phyloP scores from a whole-genome alignment of 2,888 invertebrate species.

The Chironomus tentans region DNA sequence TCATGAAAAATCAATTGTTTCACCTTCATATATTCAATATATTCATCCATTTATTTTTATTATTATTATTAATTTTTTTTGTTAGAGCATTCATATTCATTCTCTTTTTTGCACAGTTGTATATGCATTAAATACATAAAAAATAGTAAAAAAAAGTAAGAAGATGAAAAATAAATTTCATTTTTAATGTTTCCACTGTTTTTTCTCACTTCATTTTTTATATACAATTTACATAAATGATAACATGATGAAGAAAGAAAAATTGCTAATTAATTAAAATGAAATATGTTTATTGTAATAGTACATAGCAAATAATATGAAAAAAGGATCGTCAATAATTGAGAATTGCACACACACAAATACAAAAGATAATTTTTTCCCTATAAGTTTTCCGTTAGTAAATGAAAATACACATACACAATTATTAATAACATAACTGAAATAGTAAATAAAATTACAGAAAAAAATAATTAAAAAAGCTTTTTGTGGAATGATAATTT shows the following conservation, averaged over 20 bases:
- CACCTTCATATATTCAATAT: background rate
- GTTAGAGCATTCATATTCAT: background rate
- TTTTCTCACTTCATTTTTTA: too few species aligned
- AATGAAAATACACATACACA: background rate
- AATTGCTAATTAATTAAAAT: background rate
- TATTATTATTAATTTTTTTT: background rate
- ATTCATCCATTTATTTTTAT: background rate
- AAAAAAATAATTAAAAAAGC: background rate
- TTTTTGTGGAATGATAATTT: background rate
- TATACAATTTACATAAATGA: background rate
- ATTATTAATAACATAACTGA: background rate
- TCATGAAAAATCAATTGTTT: slow-evolving; percentile 1
- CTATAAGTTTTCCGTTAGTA: background rate
- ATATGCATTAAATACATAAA: too few species aligned
- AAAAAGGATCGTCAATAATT: too few species aligned
- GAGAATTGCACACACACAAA: too few species aligned
- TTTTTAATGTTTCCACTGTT: background rate
- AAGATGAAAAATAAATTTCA: background rate
- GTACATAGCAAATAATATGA: background rate
- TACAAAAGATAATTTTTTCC: background rate
- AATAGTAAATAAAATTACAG: background rate
- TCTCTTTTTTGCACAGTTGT: too few species aligned
- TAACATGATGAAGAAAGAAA: background rate
- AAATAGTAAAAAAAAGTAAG: background rate
- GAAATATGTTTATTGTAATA: background rate